These are phyloP conservation scores for Ecliptopera silaceata DNA, from an alignment of 2,888 invertebrate genomes.

Conservation along the genomic window DNA sequence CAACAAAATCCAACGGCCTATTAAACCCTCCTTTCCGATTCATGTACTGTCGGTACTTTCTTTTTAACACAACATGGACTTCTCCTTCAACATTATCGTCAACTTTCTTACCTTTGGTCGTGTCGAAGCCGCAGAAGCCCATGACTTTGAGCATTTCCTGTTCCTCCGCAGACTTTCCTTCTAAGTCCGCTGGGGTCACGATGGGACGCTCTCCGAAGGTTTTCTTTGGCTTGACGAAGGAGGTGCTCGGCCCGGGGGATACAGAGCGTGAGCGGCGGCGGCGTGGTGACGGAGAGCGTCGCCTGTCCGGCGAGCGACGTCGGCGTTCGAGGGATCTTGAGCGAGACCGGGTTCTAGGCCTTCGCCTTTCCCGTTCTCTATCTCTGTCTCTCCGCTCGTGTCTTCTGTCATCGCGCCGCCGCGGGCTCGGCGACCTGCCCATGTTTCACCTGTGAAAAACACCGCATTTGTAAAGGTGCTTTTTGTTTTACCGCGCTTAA, in stretches of 20 bases:
- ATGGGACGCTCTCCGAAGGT: slow-evolving; percentile 84
- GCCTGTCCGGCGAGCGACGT: slow-evolving; percentile 72
- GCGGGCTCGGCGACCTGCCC: slow-evolving; percentile 79
- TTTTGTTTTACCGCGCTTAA: background rate
- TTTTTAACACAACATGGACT: slow-evolving; percentile 97
- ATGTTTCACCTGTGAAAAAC: slow-evolving; percentile 50
- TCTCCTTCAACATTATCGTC: slow-evolving; percentile 97
- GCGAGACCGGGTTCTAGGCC: slow-evolving; percentile 69
- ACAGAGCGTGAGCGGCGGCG: slow-evolving; percentile 61
- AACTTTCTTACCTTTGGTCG: slow-evolving; percentile 98
- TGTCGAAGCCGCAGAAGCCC: slow-evolving; percentile 98
- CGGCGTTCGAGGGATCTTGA: slow-evolving; percentile 72
- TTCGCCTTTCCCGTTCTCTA: slow-evolving; percentile 69
- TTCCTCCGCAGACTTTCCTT: slow-evolving; percentile 95
- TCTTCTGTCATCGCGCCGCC: slow-evolving; percentile 71
- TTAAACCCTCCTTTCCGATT: slow-evolving; percentile 99
- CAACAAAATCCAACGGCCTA: slow-evolving; percentile 97
- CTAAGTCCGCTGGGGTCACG: slow-evolving; percentile 92
- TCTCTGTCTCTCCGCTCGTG: slow-evolving; percentile 64
- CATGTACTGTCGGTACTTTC: slow-evolving; percentile 99
- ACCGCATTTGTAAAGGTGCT: background rate
- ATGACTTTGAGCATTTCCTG: slow-evolving; percentile 97
- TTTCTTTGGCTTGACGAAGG: slow-evolving; percentile 69
- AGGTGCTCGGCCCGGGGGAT: slow-evolving; percentile 69
- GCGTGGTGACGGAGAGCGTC: slow-evolving; percentile 53